A percentile compares a stretch with the other conserved stretches of the same genome.
These are phyloP conservation scores for Drosophila sucinea DNA, from an alignment of 1,140 invertebrate genomes.

Conservation along the genomic window DNA sequence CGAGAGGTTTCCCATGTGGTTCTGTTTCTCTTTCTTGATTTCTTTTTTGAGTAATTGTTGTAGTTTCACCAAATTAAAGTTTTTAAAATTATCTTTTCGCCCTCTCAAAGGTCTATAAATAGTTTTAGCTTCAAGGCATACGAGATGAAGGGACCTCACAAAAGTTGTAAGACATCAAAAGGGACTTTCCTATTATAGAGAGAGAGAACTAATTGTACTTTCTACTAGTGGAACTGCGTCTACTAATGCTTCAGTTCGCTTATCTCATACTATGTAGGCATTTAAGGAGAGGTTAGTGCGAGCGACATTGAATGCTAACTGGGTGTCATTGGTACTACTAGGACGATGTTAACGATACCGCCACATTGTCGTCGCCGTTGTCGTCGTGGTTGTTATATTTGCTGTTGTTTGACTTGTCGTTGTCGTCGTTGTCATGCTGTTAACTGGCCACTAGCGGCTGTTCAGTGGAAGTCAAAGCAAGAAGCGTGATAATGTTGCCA, in stretches of 20 bases:
- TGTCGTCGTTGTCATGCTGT: constrained; percentile 46
- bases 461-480: constrained; percentile 40
- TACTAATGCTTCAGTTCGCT: no score
- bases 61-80: constrained; percentile 5
- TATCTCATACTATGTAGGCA: no score
- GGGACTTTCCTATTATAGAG: no score
- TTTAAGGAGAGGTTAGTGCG: constrained; percentile 5
- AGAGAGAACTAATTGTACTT: no score
- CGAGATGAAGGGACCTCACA: no score
- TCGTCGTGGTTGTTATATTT: constrained; percentile 20
- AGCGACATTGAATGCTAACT: constrained; percentile 35
- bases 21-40: no score
- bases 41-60: constrained; percentile 67
- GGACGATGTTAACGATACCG: not conserved
- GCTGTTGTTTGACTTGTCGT: constrained; percentile 33
- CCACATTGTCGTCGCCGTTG: constrained; percentile 28
- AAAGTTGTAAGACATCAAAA: no score
- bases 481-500: constrained; percentile 72
- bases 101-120: not conserved
- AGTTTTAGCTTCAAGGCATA: not conserved
- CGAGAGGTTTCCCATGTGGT: constrained; percentile 46
- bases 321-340: constrained; percentile 26
- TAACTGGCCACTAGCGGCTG: constrained; percentile 55
- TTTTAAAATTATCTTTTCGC: constrained; percentile 28
- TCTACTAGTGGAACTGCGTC: no score